Evolutionary conservation across 1,140 invertebrate genomes (phyloP), one percentile per base, ranked within the genome.

Genomic region (Zaprionus taronus): DNA sequence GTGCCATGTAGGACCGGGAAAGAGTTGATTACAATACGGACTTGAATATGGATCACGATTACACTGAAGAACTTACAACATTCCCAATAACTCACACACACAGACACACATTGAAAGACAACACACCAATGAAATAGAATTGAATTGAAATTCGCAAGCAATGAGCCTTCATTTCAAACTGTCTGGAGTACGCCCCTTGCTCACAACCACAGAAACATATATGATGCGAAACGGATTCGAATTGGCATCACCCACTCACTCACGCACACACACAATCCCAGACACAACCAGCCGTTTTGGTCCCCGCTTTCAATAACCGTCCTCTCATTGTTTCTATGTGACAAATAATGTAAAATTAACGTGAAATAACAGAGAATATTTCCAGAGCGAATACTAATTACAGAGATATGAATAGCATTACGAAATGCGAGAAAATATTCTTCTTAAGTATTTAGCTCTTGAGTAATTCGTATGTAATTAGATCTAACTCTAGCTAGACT

Each of bases 271-370:
- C 31, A 20, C 22, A 38, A 28, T 12, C 56, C 28, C 26, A 38
- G 11, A 28, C 14, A 24, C 34, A 66, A 6, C 28, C 28, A 53
- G 12, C n/a, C 5, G 49, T 68, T 78, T 89, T 76, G 79, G 81
- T 89, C 72, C 66, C 57, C 73, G 85, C 28, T 80, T 91, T 87
- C 81, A 89, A 87, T 71, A 67, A 83, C 89, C 89, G 89, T 91
- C 89, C 89, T 91, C 79, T 87, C 79, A 80, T 79, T 89, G 84
- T 91, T 91, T 91, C 89, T 89, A 89, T 82, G 81, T 91, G 89
- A 91, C 89, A 91, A 91, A 91, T 91, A 91, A 91, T 90, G 57
- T 75, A 55, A 81, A 71, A 65, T 31, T 41, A 11, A 41, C 4
- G 58, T 34, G 14, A n/a, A 49, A 60, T 12, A 57, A 31, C 22